A percentile compares a stretch with the other conserved stretches of the same genome.
phyloP scores from a whole-genome alignment of 2,888 invertebrate genomes.

The Protophormia terraenovae region DNA sequence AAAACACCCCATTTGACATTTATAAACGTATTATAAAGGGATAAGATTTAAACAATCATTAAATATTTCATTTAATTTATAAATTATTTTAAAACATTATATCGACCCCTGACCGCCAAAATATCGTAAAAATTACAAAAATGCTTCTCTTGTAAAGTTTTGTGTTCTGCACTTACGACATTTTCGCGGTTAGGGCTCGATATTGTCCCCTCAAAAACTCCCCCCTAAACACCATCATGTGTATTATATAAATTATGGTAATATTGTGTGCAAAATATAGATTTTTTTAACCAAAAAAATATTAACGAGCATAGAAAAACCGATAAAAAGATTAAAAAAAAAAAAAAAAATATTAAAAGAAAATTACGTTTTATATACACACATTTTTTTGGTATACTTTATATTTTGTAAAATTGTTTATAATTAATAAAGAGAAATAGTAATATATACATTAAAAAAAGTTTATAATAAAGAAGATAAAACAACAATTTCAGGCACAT shows the following conservation, averaged over 20 bases:
- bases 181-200: no score
- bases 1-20: not conserved
- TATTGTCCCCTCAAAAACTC: no score
- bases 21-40: not conserved
- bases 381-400: constrained; percentile 43
- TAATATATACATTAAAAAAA: not conserved
- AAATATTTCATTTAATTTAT: not conserved
- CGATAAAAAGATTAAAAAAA: not conserved
- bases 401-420: constrained; percentile 60
- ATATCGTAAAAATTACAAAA: no score
- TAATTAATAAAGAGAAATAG: not conserved
- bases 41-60: not conserved
- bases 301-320: not conserved
- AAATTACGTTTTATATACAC: constrained; percentile 42
- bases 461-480: constrained; percentile 4
- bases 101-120: not conserved
- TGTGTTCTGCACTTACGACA: no score
- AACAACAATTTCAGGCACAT: not conserved
- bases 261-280: constrained; percentile 20
- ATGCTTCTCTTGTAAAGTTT: no score
- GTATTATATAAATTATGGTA: constrained; percentile 48
- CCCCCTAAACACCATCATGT: not conserved
- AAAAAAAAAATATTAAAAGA: constrained; percentile 17
- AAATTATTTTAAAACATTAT: not conserved
- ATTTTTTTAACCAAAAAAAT: not conserved